Base-by-base conservation (phyloP, 2,888 invertebrate species). In the Theretra japonica region DNA sequence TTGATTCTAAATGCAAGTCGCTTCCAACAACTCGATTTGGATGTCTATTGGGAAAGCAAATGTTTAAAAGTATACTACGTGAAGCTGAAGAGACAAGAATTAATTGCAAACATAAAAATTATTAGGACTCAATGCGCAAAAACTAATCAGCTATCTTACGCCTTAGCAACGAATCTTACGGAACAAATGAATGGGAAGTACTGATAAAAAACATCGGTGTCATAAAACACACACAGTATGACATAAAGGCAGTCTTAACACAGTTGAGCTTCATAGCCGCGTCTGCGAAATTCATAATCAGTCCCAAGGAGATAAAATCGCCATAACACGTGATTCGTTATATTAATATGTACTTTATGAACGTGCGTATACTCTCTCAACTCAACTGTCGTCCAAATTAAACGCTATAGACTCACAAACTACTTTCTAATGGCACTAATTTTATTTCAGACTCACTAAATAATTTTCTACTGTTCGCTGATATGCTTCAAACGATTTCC, bases 351-450 rank as follows among this genome's bases (percentile, higher is more conserved):
- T 21, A 41, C 41, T 62, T 62, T 62, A 62, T 62, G 62, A 21
- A 41, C 62, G 33, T 62, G 62, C 62, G 62, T 59, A 59, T 41
- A 62, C 62, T 41, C 21, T 21, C n/a, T 33, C 60, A 62, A 62
- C 59, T 28, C 5, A 59, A 62, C 21, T 41, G 30, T 33, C 41
- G 41, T 62, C 21, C 33, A 11, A 8, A 62, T 33, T 21, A 4
- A 62, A 62, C 7, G n/a, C 53, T 21, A 62, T 11, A 62, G n/a
- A 21, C 4, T 5, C 15, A 41, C 21, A 8, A 33, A 41, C 62
- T 62, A 21, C 30, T 41, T 33, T 62, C 41, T 62, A 21, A 62
- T 21, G 21, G 11, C 21, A n/a, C 41, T 2, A 21, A 33, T 62
- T 58, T 41, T 33, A 41, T 41, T 62, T 62, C 15, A 15, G 21